Percentiles rank a stretch among this genome's conserved stretches.
phyloP scores from a whole-genome alignment of 2,888 invertebrate genomes.

The Pterostichus niger region DNA sequence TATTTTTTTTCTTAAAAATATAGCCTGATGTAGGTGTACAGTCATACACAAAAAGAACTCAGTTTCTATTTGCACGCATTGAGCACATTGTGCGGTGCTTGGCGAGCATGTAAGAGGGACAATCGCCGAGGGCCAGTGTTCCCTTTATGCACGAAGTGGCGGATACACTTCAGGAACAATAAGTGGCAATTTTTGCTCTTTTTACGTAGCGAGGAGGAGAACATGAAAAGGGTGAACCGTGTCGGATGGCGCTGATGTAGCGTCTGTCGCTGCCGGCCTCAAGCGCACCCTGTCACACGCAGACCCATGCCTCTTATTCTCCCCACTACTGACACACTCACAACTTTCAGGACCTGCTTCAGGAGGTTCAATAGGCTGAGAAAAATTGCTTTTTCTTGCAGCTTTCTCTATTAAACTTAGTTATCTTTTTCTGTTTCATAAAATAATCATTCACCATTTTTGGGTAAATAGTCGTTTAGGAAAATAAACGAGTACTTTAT shows the following conservation, averaged over 20 bases:
- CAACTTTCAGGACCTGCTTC: not conserved
- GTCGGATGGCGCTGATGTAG: slow-evolving; percentile 27
- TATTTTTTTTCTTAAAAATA: slow-evolving; percentile 24
- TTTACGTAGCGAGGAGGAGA: slow-evolving; percentile 21
- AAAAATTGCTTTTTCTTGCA: too few species aligned
- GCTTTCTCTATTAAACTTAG: too few species aligned
- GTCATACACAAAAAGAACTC: not conserved
- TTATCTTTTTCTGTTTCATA: too few species aligned
- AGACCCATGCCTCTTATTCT: not conserved
- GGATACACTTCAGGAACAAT: slow-evolving; percentile 43
- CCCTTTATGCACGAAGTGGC: slow-evolving; percentile 12
- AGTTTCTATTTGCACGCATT: slow-evolving; percentile 30
- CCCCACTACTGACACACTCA: not conserved
- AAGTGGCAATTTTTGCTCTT: slow-evolving; percentile 55
- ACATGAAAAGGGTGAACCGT: slow-evolving; percentile 58
- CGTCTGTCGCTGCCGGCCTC: slow-evolving; percentile 8
- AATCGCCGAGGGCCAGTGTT: slow-evolving; percentile 4
- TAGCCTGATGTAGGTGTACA: not conserved
- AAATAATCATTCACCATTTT: too few species aligned
- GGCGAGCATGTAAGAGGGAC: slow-evolving; percentile 9
- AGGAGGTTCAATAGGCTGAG: too few species aligned
- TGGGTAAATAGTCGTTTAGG: too few species aligned
- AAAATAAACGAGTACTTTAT: too few species aligned
- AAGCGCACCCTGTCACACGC: slow-evolving; percentile 28
- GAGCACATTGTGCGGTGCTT: slow-evolving; percentile 1